Evolutionary conservation across 2,888 invertebrate species (phyloP), one percentile per base, ranked within the genome.

Genomic region (Neoascia interrupta): DNA sequence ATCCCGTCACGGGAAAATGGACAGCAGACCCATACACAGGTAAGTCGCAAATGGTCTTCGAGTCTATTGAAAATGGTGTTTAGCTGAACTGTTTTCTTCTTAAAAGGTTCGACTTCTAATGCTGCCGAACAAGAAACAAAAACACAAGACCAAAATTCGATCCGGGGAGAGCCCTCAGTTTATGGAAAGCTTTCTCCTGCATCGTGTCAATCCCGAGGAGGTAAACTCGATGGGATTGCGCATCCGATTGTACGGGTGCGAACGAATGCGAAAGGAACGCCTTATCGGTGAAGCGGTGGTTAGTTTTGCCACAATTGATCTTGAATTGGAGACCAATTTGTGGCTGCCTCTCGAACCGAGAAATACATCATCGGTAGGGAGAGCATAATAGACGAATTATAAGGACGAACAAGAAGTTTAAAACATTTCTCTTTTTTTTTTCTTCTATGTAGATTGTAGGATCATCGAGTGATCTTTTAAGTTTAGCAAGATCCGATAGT

Each of bases 181-280:
- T 85, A 95, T 97, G 93, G 97, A 98, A 87, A 88, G 96, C 84
- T 97, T 97, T 88, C 91, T 96, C 37, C 92, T 97, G 83, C 96
- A 94, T 87, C 94, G 97, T 85, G 96, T 97, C 31, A 96, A 96
- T 90, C 96, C 96, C 91, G 97, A 97, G 91, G 97, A 97, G 84
- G 96, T 98, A 2, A 95, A 95, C 87, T 95, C 96, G 13, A 94
- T 97, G 91, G 97, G 97, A 0, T 91, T 98, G 3, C 92, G 98
- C 60, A 92, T 98, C 82, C 93, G 98, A 45, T 92, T 98, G 51
- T 98, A 97, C 87, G 95, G 97, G 36, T 95, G 97, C 88, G 97
- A 97, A 85, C 91, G 97, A 83, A 96, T 98, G 95, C 92, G 97
- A 15, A 92, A 97, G 49, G 97, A 97, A 87, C 92, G 97, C 56